These are phyloP conservation scores for Bungarus multicinctus DNA, from an alignment of 2,113 vertebrate species.

Conservation along the genomic window DNA sequence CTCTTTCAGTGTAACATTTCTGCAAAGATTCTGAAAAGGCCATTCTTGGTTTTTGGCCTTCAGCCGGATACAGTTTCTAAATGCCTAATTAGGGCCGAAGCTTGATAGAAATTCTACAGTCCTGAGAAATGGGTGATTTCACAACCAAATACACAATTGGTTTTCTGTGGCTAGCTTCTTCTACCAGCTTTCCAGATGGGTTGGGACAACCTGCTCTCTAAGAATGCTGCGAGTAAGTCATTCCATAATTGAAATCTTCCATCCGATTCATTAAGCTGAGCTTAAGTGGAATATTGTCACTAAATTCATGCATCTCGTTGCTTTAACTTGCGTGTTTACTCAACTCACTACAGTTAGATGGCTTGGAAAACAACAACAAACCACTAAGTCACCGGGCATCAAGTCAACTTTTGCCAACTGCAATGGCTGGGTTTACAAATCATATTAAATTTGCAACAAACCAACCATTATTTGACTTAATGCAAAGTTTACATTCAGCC, in stretches of 20 bases:
- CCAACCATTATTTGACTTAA: background rate
- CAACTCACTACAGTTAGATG: background rate
- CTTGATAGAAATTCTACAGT: background rate
- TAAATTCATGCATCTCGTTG: background rate
- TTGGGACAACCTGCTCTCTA: no score
- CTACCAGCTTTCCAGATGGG: no score
- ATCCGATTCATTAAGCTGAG: background rate
- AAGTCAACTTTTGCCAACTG: background rate
- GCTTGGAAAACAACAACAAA: background rate
- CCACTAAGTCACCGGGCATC: background rate
- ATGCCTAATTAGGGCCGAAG: background rate
- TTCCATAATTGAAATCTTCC: no score
- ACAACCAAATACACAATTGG: background rate
- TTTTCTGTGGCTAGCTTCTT: no score
- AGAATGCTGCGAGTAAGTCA: no score
- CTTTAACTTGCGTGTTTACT: background rate
- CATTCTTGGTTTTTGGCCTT: background rate
- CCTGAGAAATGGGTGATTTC: background rate
- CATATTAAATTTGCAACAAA: background rate
- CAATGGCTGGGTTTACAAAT: background rate
- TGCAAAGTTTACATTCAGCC: background rate
- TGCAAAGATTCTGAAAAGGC: background rate
- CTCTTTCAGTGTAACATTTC: background rate
- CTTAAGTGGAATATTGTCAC: background rate
- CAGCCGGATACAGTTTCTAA: background rate